phyloP scores from a whole-genome alignment of 2,113 vertebrate genomes.

The Caloenas nicobarica region DNA sequence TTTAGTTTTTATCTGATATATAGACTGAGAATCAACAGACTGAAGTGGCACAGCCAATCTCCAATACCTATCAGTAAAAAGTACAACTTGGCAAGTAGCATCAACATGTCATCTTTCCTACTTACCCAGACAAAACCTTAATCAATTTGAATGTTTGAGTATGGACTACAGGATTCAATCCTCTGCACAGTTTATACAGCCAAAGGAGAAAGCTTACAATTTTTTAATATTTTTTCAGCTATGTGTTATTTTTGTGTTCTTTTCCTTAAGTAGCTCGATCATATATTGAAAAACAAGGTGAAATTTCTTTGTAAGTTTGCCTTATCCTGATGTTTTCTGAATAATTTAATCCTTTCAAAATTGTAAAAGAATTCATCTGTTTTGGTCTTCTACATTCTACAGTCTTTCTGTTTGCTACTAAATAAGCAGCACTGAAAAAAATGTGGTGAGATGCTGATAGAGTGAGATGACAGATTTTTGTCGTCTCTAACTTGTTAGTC shows the following conservation, averaged over 20 bases:
- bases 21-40: not conserved
- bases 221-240: not conserved
- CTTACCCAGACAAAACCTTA: not conserved
- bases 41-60: not conserved
- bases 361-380: not conserved
- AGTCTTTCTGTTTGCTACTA: not conserved
- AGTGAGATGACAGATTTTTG: constrained; percentile 1
- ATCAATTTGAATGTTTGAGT: not conserved
- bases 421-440: not conserved
- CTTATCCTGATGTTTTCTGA: not conserved
- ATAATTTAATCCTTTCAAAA: not conserved
- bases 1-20: not conserved
- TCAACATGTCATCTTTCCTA: not conserved
- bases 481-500: not conserved
- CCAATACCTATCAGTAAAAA: not conserved
- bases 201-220: not conserved
- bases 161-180: not conserved
- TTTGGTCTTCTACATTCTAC: not conserved
- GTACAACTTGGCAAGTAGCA: not conserved
- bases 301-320: not conserved
- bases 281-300: not conserved
- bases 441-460: not conserved
- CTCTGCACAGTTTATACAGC: not conserved
- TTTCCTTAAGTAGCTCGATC: not conserved
- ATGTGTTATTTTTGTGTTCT: not conserved